These are phyloP conservation scores for Eumacrocentrus americanus DNA, from an alignment of 2,888 invertebrate species.

Conservation along the genomic window DNA sequence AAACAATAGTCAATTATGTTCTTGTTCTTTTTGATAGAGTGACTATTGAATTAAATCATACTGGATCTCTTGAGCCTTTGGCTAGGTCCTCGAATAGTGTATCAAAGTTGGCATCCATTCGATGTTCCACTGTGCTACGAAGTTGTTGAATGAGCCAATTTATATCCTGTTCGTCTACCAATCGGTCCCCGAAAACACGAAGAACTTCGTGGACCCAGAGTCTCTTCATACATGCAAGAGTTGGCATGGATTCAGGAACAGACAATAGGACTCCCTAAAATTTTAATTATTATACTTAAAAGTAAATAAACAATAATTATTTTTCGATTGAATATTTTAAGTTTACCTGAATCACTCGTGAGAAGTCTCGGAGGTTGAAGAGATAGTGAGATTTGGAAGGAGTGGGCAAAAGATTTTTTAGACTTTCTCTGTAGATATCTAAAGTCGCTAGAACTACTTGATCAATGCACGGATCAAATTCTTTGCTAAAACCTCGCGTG, in stretches of 20 bases:
- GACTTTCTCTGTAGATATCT: conserved; percentile 83
- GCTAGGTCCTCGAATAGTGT: conserved; percentile 74
- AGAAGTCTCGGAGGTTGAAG: conserved; percentile 93
- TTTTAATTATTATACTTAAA: neutral
- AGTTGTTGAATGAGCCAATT: conserved; percentile 80
- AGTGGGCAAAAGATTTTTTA: conserved; percentile 84
- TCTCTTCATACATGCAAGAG: conserved; percentile 83
- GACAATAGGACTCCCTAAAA: conserved; percentile 85
- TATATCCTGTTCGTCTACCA: conserved; percentile 83
- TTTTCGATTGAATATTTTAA: neutral
- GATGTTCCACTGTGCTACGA: conserved; percentile 66
- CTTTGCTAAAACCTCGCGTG: conserved; percentile 89
- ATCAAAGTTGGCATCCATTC: conserved; percentile 74
- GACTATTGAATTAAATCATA: neutral
- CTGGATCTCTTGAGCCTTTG: conserved; percentile 37
- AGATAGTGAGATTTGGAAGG: conserved; percentile 94
- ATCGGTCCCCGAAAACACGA: conserved; percentile 90
- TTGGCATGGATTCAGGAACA: conserved; percentile 90
- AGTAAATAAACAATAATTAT: no score
- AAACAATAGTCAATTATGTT: no score
- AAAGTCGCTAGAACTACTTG: conserved; percentile 87
- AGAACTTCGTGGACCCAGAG: conserved; percentile 94
- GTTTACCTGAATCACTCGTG: conserved; percentile 82
- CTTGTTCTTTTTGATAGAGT: no score
- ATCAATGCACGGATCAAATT: conserved; percentile 91